A percentile compares a stretch with the other conserved stretches of the same genome.
phyloP scores from a whole-genome alignment of 2,113 vertebrate genomes.

The Myotis brandtii region DNA sequence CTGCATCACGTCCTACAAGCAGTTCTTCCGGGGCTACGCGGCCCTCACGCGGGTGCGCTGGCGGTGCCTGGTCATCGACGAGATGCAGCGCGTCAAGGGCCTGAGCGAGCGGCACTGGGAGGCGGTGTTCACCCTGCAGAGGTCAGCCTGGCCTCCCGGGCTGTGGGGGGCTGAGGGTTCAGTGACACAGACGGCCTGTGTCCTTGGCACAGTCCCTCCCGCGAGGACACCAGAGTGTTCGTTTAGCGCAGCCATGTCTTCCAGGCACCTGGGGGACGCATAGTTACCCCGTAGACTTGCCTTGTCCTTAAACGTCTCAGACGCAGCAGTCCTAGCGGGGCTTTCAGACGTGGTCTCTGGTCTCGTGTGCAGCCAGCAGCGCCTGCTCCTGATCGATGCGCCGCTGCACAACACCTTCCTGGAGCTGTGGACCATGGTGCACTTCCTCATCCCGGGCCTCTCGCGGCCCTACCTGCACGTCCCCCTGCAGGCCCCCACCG shows the following conservation, averaged over 20 bases:
- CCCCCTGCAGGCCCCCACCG: constrained; percentile 88
- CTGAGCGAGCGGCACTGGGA: constrained; percentile 93
- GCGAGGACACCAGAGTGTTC: background rate
- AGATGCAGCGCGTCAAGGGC: constrained; percentile 92
- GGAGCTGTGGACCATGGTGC: constrained; percentile 94
- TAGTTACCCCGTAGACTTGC: no score
- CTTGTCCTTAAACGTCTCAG: background rate
- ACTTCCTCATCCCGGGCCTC: constrained; percentile 93
- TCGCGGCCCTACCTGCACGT: constrained; percentile 90
- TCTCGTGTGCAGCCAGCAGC: constrained; percentile 86
- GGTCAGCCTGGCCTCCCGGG: constrained; percentile 80
- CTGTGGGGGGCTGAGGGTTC: no score
- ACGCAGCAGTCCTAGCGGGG: background rate
- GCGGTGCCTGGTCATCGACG: constrained; percentile 91
- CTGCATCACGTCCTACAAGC: constrained; percentile 92
- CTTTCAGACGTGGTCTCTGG: background rate
- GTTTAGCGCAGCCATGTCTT: background rate
- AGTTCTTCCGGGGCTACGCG: constrained; percentile 89
- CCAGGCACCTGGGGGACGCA: background rate
- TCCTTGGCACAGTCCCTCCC: background rate
- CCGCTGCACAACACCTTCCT: constrained; percentile 92
- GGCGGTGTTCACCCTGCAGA: constrained; percentile 89
- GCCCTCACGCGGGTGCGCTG: constrained; percentile 89
- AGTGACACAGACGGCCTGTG: background rate
- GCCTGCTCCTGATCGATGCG: constrained; percentile 91